Base-by-base conservation (phyloP, 2,888 invertebrate species). In the Eupithecia vulgata region DNA sequence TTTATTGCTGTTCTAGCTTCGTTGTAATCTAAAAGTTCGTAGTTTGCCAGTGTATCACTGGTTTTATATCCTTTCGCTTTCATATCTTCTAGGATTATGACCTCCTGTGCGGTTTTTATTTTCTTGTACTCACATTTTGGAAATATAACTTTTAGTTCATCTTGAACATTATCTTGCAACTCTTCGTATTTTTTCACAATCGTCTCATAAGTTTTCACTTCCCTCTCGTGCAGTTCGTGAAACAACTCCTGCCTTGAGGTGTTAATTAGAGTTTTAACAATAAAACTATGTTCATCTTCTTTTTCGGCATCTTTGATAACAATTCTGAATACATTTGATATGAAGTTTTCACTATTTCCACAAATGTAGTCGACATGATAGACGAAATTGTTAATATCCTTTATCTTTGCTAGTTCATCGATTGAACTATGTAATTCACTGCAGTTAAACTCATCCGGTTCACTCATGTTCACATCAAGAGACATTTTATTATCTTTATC, bases 391-490 rank as follows among this genome's bases (percentile, higher is more conserved):
- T 85, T 72, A n/a, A 91, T 85, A 5, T 84, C 82, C 70, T 87
- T 85, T 8, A 84, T 70, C 52, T 81, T 80, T 0, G 91, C 90
- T 1, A 90, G 84, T 72, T 87, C 82, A 83, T 89, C 76, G 10
- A 93, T 85, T 30, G 86, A 87, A 76, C 77, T 85, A 72, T 94
- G 93, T 8, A 94, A 83, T 86, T 92, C 90, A 34, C 80, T 73
- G 73, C 87, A 87, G 35, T 92, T 91, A 75, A 93, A 93, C 71
- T 93, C 93, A 52, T 92, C 93, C 2, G 92, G 91, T 83, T 94
- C 93, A 85, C 91, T 91, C 67, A 91, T 83, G 79, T 93, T 91
- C n/a, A 94, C 93, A 79, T 94, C 92, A 76, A 94, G 81, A 82
- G 93, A 94, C 93, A 94, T 93, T 81, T 80, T 88, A 7, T 7